Evolutionary conservation across 2,113 vertebrate genomes (phyloP).

Genomic region (Anguilla japonica): DNA sequence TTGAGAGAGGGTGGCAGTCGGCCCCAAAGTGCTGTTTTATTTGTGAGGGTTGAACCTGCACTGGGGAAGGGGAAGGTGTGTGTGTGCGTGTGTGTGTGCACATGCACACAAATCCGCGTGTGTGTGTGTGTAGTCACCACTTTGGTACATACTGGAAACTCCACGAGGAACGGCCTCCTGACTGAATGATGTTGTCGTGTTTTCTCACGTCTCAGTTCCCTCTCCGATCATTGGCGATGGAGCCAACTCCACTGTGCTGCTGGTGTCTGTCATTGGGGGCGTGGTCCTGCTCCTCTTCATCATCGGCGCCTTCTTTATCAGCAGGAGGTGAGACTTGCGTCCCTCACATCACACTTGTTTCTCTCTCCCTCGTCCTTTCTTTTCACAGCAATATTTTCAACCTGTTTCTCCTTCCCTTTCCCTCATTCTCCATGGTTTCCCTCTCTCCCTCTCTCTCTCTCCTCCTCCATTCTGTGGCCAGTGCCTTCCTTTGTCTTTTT

Average conservation of each 20-base stretch:
- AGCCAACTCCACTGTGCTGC: conserved; percentile 89
- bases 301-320: conserved; percentile 92
- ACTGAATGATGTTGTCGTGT: conserved; percentile 19
- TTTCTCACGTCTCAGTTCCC: conserved; percentile 75
- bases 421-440: background rate
- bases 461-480: background rate
- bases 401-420: background rate
- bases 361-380: conserved; percentile 13
- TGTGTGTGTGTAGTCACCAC: conserved; percentile 1
- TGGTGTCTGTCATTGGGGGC: conserved; percentile 90
- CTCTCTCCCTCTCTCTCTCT: conserved; percentile 12
- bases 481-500: background rate
- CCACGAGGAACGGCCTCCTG: background rate
- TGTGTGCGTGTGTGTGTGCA: background rate
- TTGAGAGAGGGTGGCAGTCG: background rate
- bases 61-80: background rate
- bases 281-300: conserved; percentile 93
- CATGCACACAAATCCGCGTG: background rate
- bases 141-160: background rate
- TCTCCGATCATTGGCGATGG: conserved; percentile 95
- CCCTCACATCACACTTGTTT: background rate
- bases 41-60: background rate
- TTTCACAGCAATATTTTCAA: conserved; percentile 3
- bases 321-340: conserved; percentile 81
- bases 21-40: background rate